phyloP scores from a whole-genome alignment of 1,140 invertebrate species.

The Ceratitis capitata region DNA sequence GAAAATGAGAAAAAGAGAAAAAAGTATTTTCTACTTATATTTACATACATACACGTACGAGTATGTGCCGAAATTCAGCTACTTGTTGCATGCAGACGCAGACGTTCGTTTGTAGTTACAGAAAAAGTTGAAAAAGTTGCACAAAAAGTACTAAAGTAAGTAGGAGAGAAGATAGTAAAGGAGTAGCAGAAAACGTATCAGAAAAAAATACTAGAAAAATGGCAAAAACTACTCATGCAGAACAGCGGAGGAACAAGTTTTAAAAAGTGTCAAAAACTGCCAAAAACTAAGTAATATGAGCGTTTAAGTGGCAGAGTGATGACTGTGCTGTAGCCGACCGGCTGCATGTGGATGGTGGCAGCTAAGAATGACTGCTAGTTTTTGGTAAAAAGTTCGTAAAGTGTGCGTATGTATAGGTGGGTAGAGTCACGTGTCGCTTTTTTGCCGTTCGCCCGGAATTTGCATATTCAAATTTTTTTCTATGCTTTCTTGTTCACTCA shows the following conservation, averaged over 20 bases:
- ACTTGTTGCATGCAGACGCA: not conserved
- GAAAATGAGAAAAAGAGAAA: not conserved
- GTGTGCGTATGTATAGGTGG: not conserved
- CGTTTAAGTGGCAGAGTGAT: constrained; percentile 20
- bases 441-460: not conserved
- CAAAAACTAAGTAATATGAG: constrained; percentile 13
- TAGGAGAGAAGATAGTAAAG: too few relatives aligned
- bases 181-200: too few relatives aligned
- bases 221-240: not conserved
- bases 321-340: not conserved
- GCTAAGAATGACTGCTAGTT: not conserved
- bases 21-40: not conserved
- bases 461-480: not conserved
- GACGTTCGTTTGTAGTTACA: too few relatives aligned
- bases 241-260: not conserved
- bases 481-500: not conserved
- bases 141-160: too few relatives aligned
- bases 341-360: too few relatives aligned
- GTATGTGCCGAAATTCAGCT: not conserved
- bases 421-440: not conserved
- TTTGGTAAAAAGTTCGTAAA: not conserved
- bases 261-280: not conserved
- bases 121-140: not conserved
- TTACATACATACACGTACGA: too few relatives aligned
- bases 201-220: too few relatives aligned